These are phyloP conservation scores for Maniola hyperantus DNA, from an alignment of 2,888 invertebrate genomes.

Conservation along the genomic window DNA sequence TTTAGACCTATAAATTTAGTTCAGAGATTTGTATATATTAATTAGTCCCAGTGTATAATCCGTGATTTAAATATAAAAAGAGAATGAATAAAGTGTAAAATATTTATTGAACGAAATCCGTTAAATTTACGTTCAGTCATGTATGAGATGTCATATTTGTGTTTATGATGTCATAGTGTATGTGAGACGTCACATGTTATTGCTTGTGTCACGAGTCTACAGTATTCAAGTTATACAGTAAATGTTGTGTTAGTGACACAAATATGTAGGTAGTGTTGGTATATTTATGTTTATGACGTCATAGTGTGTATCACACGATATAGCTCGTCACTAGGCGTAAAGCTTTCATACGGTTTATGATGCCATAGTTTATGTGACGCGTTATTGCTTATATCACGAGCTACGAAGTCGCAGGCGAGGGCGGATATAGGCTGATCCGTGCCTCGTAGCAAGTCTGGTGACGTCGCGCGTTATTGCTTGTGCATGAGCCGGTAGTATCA, in stretches of 20 bases:
- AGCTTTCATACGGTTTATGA: not conserved
- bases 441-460: not conserved
- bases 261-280: not conserved
- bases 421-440: not conserved
- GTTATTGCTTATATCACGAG: not conserved
- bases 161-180: not conserved
- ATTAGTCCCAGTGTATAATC: no score
- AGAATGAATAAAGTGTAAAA: no score
- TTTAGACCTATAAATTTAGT: no score
- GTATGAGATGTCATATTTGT: no score
- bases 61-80: no score
- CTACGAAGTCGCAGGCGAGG: no score
- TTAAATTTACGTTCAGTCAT: no score
- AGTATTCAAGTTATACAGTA: no score
- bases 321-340: not conserved
- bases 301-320: not conserved
- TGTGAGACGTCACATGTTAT: not conserved
- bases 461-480: not conserved
- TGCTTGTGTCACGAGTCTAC: no score
- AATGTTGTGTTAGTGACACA: no score
- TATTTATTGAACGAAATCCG: no score
- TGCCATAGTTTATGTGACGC: not conserved
- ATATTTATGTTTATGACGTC: not conserved
- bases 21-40: no score
- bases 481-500: not conserved